Evolutionary conservation across 2,113 vertebrate species (phyloP).

Genomic region (Meriones unguiculatus): DNA sequence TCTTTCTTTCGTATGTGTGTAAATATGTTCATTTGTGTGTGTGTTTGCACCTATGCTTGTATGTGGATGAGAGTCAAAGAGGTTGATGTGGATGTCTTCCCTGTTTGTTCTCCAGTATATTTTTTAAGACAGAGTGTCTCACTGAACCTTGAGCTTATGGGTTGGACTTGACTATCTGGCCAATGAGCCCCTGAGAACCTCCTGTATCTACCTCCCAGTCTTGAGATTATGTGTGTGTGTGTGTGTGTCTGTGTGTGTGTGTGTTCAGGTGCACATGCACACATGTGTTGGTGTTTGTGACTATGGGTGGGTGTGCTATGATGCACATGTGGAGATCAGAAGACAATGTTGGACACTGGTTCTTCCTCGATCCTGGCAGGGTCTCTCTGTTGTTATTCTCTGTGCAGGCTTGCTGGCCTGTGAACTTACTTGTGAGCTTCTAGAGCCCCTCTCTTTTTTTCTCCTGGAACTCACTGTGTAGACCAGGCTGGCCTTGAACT

Average conservation of each 20-base stretch:
- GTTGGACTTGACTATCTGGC: not conserved
- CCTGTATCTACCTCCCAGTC: not conserved
- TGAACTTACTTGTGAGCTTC: not conserved
- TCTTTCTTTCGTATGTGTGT: not conserved
- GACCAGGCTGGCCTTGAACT: too few relatives aligned
- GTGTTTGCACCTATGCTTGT: not conserved
- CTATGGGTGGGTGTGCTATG: not conserved
- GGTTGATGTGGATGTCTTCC: not conserved
- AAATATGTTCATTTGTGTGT: not conserved
- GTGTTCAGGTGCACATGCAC: too few relatives aligned
- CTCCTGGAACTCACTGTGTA: too few relatives aligned
- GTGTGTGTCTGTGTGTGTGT: not conserved
- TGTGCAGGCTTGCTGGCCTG: not conserved
- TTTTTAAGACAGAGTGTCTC: not conserved
- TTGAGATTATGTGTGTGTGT: too few relatives aligned
- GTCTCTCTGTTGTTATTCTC: not conserved
- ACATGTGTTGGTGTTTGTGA: not conserved
- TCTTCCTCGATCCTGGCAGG: not conserved
- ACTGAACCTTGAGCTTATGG: not conserved
- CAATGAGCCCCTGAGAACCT: not conserved
- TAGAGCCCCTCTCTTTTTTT: not conserved
- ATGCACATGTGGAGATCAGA: not conserved
- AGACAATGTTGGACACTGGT: not conserved
- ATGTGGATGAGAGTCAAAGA: not conserved
- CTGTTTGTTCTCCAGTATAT: not conserved